These are phyloP conservation scores for Zaprionus gabonicus DNA, from an alignment of 1,140 invertebrate genomes.

Conservation along the genomic window DNA sequence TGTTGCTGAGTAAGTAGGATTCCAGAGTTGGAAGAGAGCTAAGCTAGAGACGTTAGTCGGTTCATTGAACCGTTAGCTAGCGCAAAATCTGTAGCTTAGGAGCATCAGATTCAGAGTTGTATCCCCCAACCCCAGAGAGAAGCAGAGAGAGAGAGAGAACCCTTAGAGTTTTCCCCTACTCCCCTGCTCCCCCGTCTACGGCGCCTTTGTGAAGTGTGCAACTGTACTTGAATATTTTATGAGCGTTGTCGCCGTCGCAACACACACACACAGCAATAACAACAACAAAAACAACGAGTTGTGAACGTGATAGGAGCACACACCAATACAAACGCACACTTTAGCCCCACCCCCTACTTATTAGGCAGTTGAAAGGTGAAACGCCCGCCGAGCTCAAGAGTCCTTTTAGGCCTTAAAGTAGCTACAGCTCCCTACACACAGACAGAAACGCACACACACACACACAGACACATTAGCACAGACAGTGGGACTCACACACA, in stretches of 20 bases:
- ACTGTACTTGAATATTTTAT: conserved; percentile 79
- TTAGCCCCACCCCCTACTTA: conserved; percentile 2
- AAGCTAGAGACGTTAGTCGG: conserved; percentile 69
- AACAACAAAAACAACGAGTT: conserved; percentile 43
- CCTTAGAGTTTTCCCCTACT: conserved; percentile 9
- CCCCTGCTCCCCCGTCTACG: neutral
- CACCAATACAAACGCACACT: neutral
- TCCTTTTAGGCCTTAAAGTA: conserved; percentile 30
- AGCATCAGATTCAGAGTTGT: conserved; percentile 13
- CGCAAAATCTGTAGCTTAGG: conserved; percentile 55
- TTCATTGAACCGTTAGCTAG: conserved; percentile 71
- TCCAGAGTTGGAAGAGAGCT: conserved; percentile 32
- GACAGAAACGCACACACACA: neutral
- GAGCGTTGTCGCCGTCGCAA: conserved; percentile 56
- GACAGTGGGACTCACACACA: neutral
- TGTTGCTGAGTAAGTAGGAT: conserved; percentile 20
- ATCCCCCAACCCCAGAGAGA: neutral
- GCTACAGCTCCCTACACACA: conserved; percentile 6
- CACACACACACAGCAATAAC: conserved; percentile 32
- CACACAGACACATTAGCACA: neutral
- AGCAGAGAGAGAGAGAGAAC: neutral
- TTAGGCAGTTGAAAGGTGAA: conserved; percentile 58
- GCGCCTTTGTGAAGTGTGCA: conserved; percentile 63
- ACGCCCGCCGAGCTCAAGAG: conserved; percentile 10
- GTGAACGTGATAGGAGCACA: conserved; percentile 38